A percentile compares a stretch with the other conserved stretches of the same genome.
phyloP scores from a whole-genome alignment of 35 echinoderm and acorn worm species.

The Heliocidaris erythrogramma region DNA sequence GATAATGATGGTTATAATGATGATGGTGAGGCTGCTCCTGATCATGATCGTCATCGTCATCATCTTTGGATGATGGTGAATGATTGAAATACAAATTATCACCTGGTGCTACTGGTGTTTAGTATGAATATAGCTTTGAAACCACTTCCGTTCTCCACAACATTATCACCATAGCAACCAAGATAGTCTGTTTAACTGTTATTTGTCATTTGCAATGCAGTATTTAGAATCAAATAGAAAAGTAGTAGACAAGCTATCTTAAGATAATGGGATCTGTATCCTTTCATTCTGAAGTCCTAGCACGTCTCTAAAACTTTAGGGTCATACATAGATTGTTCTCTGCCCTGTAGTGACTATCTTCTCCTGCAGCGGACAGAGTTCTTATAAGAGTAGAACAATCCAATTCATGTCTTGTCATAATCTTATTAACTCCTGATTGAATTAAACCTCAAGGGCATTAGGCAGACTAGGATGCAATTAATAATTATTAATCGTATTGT shows the following conservation, averaged over 20 bases:
- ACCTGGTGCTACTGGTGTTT: too few relatives aligned
- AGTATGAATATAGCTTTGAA: background rate
- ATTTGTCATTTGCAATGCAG: background rate
- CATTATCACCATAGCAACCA: background rate
- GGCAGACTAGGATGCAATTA: background rate
- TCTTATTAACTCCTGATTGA: slow-evolving; percentile 5
- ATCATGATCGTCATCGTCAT: too few relatives aligned
- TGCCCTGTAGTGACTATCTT: background rate
- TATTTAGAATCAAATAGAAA: background rate
- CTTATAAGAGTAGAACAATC: background rate
- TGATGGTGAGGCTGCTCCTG: background rate
- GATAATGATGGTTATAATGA: background rate
- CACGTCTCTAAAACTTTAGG: too few relatives aligned
- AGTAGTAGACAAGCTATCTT: background rate
- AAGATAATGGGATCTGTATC: background rate
- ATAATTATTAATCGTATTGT: background rate
- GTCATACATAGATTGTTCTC: background rate
- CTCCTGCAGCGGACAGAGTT: background rate
- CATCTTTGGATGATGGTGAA: too few relatives aligned
- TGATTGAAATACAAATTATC: too few relatives aligned
- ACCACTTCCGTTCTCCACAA: background rate
- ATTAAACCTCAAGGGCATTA: background rate
- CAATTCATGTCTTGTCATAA: background rate
- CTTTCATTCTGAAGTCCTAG: too few relatives aligned
- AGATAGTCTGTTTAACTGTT: background rate